Percentiles rank a stretch among this genome's conserved stretches.
These are phyloP conservation scores for Thaleichthys pacificus DNA, from an alignment of 2,797 vertebrate species.

Conservation along the genomic window DNA sequence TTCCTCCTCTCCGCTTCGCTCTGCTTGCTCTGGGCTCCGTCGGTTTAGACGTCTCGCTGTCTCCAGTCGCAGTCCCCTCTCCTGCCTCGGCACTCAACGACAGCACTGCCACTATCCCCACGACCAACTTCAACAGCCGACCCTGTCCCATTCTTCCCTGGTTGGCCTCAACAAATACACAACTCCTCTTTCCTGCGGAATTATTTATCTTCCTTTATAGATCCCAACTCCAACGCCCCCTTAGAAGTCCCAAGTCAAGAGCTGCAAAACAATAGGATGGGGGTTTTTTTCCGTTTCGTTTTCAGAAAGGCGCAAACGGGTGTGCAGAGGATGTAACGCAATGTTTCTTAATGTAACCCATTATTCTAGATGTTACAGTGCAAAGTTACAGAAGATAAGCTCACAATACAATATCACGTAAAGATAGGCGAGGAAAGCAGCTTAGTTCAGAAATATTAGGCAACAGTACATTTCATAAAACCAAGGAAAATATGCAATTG, in stretches of 20 bases:
- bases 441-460: neutral
- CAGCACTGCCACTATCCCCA: slow-evolving; percentile 80
- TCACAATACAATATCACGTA: too few species aligned
- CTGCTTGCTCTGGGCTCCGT: slow-evolving; percentile 83
- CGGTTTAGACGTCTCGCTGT: slow-evolving; percentile 68
- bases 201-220: slow-evolving; percentile 23
- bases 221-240: slow-evolving; percentile 44
- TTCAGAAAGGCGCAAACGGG: slow-evolving; percentile 17
- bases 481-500: slow-evolving; percentile 19
- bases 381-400: too few species aligned
- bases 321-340: slow-evolving; percentile 29
- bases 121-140: slow-evolving; percentile 79
- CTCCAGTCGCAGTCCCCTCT: slow-evolving; percentile 60
- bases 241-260: slow-evolving; percentile 61
- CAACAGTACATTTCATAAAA: neutral
- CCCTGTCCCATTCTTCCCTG: slow-evolving; percentile 75
- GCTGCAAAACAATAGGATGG: slow-evolving; percentile 55
- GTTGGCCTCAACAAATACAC: slow-evolving; percentile 55
- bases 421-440: neutral
- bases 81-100: slow-evolving; percentile 71
- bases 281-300: neutral
- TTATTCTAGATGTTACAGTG: too few species aligned
- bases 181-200: slow-evolving; percentile 47
- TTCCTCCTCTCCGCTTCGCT: slow-evolving; percentile 88
- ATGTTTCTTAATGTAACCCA: too few species aligned